These are phyloP conservation scores for Narcine bancroftii DNA, from an alignment of 2,113 vertebrate species.

Conservation along the genomic window DNA sequence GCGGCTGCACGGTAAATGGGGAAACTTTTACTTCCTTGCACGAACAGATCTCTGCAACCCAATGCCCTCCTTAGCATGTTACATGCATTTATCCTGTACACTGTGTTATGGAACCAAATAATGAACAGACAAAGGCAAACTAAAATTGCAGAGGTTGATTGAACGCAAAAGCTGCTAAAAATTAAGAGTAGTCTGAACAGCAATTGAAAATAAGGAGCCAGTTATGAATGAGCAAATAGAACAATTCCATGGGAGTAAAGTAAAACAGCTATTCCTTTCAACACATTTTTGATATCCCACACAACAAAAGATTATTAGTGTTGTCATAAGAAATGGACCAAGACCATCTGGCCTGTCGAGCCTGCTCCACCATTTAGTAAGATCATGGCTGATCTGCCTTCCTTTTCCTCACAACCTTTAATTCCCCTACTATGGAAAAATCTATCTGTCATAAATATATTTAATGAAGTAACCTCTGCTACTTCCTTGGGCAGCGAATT, in stretches of 20 bases:
- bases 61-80: neutral
- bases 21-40: constrained; percentile 1
- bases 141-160: neutral
- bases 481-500: too few species aligned
- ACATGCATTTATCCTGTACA: neutral
- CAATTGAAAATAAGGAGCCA: neutral
- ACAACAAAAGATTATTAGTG: neutral
- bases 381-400: too few species aligned
- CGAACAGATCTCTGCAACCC: neutral
- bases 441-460: too few species aligned
- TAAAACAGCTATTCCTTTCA: neutral
- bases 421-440: too few species aligned
- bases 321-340: too few species aligned
- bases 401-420: too few species aligned
- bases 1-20: constrained; percentile 75
- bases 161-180: neutral
- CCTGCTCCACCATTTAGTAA: too few species aligned
- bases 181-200: neutral
- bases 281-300: neutral
- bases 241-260: neutral
- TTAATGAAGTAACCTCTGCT: too few species aligned
- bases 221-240: neutral
- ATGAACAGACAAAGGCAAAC: neutral
- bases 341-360: too few species aligned
- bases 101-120: neutral